Percentiles rank a stretch among this genome's conserved stretches.
Conservation (phyloP, 2,113 vertebrate genomes). For the Malaclemys terrapin region DNA sequence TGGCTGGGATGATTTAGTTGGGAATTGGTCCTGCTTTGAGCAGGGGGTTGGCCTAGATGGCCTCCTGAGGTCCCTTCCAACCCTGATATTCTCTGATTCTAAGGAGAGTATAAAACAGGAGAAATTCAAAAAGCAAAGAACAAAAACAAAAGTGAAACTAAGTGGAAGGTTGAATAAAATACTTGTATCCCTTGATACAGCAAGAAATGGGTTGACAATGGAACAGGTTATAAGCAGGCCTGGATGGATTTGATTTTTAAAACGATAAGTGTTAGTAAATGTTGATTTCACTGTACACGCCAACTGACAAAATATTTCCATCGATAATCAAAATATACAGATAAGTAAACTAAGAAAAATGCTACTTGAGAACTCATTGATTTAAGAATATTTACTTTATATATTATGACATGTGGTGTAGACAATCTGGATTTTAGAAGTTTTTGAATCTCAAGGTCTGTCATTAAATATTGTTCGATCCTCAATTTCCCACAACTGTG, state of each 20-base stretch:
- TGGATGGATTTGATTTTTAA: too few species aligned
- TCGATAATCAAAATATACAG: too few species aligned
- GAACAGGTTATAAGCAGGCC: not conserved
- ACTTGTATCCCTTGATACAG: not conserved
- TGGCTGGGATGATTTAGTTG: too few species aligned
- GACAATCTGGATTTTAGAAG: not conserved
- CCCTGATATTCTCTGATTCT: too few species aligned
- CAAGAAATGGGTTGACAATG: not conserved
- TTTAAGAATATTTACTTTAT: not conserved
- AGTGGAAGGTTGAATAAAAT: not conserved
- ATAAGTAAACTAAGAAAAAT: too few species aligned
- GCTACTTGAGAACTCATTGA: too few species aligned
- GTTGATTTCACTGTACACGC: too few species aligned
- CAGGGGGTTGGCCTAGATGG: too few species aligned
- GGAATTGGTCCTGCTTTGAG: too few species aligned
- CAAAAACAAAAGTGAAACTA: conserved; percentile 4
- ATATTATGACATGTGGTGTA: not conserved
- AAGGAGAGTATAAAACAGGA: not conserved
- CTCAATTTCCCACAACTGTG: not conserved
- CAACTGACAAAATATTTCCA: too few species aligned
- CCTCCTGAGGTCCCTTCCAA: too few species aligned
- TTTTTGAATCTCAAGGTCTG: not conserved
- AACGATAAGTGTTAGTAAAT: too few species aligned
- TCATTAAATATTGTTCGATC: not conserved
- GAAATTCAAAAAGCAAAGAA: not conserved